Evolutionary conservation across 2,797 vertebrate species (phyloP).

Genomic region (Chaunax sp.): DNA sequence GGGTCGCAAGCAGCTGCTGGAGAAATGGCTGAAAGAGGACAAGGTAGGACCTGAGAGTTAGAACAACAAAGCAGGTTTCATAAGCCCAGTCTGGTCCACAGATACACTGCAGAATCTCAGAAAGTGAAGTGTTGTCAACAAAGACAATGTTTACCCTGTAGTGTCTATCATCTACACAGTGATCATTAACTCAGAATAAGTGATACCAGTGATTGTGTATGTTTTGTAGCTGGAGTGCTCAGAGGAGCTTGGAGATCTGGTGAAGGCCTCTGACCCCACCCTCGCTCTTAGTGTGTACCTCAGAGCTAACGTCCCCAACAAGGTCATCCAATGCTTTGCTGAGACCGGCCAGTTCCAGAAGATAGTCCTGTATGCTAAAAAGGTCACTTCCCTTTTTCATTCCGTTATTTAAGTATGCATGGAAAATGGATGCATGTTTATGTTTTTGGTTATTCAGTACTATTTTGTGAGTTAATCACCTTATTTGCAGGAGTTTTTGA

Average conservation of each 20-base stretch:
- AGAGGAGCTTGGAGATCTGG: conserved; percentile 93
- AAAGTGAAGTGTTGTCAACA: background rate
- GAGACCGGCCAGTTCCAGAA: conserved; percentile 97
- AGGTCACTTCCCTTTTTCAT: conserved; percentile 78
- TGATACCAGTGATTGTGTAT: conserved; percentile 10
- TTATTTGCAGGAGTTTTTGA: no score
- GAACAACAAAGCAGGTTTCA: background rate
- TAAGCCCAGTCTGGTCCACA: background rate
- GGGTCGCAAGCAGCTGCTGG: conserved; percentile 92
- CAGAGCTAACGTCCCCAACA: conserved; percentile 92
- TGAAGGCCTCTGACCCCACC: conserved; percentile 89
- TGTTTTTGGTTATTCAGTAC: no score
- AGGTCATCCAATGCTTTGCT: conserved; percentile 96
- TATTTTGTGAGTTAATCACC: no score
- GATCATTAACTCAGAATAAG: background rate
- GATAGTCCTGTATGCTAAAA: conserved; percentile 94
- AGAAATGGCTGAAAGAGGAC: conserved; percentile 96
- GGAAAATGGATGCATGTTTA: background rate
- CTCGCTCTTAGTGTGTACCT: conserved; percentile 94
- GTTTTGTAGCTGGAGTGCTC: conserved; percentile 91
- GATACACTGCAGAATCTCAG: background rate
- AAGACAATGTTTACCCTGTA: background rate
- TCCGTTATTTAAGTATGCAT: background rate
- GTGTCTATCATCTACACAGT: background rate
- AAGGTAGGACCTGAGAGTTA: conserved; percentile 83